These are phyloP conservation scores for Sphaerophoria taeniata DNA, from an alignment of 2,888 invertebrate species.

Conservation along the genomic window DNA sequence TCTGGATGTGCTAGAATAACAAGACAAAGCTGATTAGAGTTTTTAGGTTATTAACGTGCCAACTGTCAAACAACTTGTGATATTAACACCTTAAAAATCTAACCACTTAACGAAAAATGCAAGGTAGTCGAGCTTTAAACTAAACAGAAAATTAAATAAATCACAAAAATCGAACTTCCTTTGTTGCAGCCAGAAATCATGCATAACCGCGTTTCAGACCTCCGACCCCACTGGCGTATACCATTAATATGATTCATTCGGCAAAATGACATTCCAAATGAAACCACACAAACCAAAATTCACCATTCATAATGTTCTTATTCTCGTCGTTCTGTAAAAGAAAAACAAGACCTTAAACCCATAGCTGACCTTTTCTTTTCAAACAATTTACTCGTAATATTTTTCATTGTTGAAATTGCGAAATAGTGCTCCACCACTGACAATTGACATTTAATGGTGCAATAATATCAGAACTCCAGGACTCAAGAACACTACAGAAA, in stretches of 20 bases:
- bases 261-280: neutral
- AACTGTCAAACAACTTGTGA: no score
- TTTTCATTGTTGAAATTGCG: neutral
- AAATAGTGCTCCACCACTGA: neutral
- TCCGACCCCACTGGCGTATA: neutral
- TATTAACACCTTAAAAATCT: no score
- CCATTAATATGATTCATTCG: neutral
- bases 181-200: neutral
- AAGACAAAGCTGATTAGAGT: no score
- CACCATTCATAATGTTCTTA: conserved; percentile 10
- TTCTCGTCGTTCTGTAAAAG: neutral
- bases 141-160: neutral
- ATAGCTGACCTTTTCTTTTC: conserved; percentile 2
- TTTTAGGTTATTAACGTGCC: no score
- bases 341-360: conserved; percentile 14
- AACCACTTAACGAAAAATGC: no score
- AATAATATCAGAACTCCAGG: conserved; percentile 47
- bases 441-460: conserved; percentile 53
- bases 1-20: conserved; percentile 7
- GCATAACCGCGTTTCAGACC: neutral
- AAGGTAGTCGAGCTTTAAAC: neutral
- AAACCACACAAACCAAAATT: neutral
- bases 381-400: neutral
- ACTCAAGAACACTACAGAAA: neutral
- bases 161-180: conserved; percentile 14